A percentile compares a stretch with the other conserved stretches of the same genome.
Evolutionary conservation across 1,140 invertebrate species (phyloP).

Genomic region (Drosophila oshimai): DNA sequence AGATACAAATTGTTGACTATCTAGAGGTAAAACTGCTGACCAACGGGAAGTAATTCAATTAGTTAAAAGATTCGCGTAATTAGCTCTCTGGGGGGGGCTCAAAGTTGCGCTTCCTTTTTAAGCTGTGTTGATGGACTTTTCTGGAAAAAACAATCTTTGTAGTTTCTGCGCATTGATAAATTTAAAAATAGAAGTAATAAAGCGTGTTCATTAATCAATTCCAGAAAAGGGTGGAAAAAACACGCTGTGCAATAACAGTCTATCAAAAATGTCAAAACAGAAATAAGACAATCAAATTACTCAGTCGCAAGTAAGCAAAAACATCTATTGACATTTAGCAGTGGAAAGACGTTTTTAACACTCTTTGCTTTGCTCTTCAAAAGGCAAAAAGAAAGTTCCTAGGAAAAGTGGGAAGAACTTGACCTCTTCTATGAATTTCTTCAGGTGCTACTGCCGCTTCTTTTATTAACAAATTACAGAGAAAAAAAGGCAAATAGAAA

Average conservation of each 20-base stretch:
- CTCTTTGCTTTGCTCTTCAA: background rate
- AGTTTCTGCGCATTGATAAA: background rate
- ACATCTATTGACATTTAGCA: constrained; percentile 55
- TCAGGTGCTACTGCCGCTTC: background rate
- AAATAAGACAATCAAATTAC: background rate
- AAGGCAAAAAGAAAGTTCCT: background rate
- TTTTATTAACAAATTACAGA: background rate
- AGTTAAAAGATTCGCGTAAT: constrained; percentile 5
- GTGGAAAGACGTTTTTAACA: background rate
- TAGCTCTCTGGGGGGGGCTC: background rate
- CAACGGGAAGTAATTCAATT: constrained; percentile 5
- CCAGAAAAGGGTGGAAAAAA: no score
- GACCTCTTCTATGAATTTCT: background rate
- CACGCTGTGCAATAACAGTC: no score
- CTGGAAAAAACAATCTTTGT: background rate
- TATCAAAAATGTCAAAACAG: background rate
- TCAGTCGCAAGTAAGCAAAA: constrained; percentile 2
- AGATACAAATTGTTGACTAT: constrained; percentile 83
- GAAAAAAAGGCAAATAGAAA: background rate
- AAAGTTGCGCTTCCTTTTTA: background rate
- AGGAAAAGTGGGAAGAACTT: background rate
- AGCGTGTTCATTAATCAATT: no score
- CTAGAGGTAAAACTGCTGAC: constrained; percentile 81
- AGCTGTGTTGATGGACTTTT: background rate
- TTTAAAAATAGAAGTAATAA: no score